phyloP scores from a whole-genome alignment of 1,140 invertebrate species.

The Formica selysi region DNA sequence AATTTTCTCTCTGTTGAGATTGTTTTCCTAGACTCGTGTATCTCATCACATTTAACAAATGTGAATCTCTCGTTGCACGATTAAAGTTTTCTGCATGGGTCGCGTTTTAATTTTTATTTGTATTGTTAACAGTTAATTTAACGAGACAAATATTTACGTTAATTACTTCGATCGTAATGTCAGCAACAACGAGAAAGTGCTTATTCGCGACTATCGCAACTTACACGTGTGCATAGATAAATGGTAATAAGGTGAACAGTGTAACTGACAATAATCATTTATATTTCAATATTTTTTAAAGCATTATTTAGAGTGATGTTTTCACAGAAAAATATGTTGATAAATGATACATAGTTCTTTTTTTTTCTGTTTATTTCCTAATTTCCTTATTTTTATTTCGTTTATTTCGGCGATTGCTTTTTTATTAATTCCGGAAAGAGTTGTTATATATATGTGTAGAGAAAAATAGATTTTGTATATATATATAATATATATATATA shows the following conservation, averaged over 20 bases:
- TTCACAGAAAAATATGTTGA: neutral
- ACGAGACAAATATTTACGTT: neutral
- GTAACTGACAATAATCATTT: neutral
- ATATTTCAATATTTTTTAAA: neutral
- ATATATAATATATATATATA: too few species aligned
- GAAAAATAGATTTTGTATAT: too few species aligned
- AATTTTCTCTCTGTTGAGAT: neutral
- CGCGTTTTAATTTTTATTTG: neutral
- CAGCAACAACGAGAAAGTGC: neutral
- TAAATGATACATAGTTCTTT: neutral
- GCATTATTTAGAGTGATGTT: neutral
- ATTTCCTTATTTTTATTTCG: neutral
- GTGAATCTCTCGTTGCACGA: neutral
- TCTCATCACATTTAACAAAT: neutral
- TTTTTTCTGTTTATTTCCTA: neutral
- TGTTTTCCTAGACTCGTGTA: neutral
- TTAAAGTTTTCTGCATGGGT: neutral
- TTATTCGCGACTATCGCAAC: neutral
- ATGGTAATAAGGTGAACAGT: neutral
- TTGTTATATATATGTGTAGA: too few species aligned
- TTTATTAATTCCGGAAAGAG: neutral
- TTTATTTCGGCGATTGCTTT: neutral
- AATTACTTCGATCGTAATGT: neutral
- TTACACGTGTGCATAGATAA: neutral
- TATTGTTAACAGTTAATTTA: neutral